Evolutionary conservation across 1,140 invertebrate species (phyloP), one percentile per base, ranked within the genome.

Genomic region (Platyura marginata): DNA sequence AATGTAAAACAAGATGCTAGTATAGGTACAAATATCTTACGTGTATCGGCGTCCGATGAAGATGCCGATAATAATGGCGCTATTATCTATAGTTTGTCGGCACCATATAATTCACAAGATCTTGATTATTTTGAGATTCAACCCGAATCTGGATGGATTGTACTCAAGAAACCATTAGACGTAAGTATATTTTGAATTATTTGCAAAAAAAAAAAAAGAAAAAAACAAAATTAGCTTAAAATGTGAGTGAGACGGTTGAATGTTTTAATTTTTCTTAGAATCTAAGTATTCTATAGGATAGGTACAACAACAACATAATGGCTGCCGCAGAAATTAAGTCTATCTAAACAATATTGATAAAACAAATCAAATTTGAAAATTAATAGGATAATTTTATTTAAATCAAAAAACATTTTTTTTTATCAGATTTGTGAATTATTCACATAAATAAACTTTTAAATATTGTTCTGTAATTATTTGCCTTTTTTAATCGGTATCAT

Each of bases 1-100:
- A 92, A 93, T 65, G 88, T 94, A 10, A 93, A 93, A 65, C 90
- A 94, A 71, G 90, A 94, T 57, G 90, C 89, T 19, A 91, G 86
- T 63, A 89, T 91, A 49, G 89, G 89, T 34, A 92, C 87, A 22
- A 93, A 92, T 60, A 93, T 94, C 49, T 65, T 94, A 38, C 73
- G 89, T 55, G 88, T 94, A 3, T 93, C 88, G 3, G 90, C 90
- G 46, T 91, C 86, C 29, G 90, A 94, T 56, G 89, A 93, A 63
- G 90, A 94, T 71, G 89, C 89, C 21, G 90, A 93, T 56, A 91
- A 92, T 58, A 93, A 94, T 60, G 89, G 90, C 13, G 85, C 84
- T n/a, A 89, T 89, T 57, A 76, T 86, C n/a, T 90, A 90, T 53
- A 87, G 85, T 21, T 60, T 93, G 37, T 88, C 79, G 48, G 82